These are phyloP conservation scores for Phengaris arion DNA, from an alignment of 2,888 invertebrate genomes.

Conservation along the genomic window DNA sequence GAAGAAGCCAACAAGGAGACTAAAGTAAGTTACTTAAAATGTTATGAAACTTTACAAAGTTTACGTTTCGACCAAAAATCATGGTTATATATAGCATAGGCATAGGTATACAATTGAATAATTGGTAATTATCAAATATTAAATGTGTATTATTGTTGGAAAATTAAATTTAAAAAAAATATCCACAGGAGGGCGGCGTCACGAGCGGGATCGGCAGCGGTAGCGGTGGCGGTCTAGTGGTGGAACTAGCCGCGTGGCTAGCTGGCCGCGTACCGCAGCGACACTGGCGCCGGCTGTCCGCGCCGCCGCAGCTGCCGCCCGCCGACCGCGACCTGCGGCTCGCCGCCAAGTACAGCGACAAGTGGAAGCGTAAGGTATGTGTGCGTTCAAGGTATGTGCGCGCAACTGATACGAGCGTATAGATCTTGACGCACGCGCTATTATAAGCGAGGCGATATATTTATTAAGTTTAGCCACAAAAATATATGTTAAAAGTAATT, in stretches of 20 bases:
- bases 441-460: too few species aligned
- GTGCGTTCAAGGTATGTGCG: not conserved
- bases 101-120: too few species aligned
- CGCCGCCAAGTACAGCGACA: conserved; percentile 64
- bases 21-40: conserved; percentile 47
- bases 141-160: too few species aligned
- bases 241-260: conserved; percentile 78
- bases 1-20: conserved; percentile 44
- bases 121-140: too few species aligned
- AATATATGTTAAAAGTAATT: too few species aligned
- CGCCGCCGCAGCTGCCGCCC: conserved; percentile 41
- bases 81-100: too few species aligned
- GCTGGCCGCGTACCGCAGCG: conserved; percentile 64
- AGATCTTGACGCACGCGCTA: too few species aligned
- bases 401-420: not conserved
- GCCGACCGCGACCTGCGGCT: conserved; percentile 49
- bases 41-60: too few species aligned
- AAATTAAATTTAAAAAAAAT: not conserved
- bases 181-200: not conserved
- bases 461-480: not conserved
- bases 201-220: conserved; percentile 46
- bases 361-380: conserved; percentile 66
- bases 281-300: conserved; percentile 64
- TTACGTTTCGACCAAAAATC: too few species aligned
- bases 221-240: conserved; percentile 75